Evolutionary conservation across 2,113 vertebrate genomes (phyloP).

Genomic region (Triplophysa siluroides): DNA sequence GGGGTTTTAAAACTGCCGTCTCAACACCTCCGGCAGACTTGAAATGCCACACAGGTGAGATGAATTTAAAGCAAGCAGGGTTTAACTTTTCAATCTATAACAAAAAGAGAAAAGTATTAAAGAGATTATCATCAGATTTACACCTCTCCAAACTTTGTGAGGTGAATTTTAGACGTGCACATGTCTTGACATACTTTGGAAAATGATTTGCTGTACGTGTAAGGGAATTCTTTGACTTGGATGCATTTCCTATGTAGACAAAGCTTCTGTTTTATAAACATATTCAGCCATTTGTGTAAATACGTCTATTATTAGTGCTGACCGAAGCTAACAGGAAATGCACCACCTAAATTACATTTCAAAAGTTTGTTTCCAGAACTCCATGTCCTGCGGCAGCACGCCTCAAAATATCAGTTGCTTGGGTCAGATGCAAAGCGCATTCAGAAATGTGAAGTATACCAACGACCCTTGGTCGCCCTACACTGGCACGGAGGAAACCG

Average conservation of each 20-base stretch:
- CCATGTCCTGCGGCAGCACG: conserved; percentile 22
- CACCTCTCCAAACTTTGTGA: background rate
- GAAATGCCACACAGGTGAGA: conserved; percentile 56
- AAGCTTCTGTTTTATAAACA: conserved; percentile 35
- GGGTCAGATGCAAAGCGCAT: background rate
- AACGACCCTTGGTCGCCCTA: conserved; percentile 1
- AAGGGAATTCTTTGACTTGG: background rate
- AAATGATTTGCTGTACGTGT: background rate
- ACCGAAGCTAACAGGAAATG: conserved; percentile 48
- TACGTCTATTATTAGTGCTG: conserved; percentile 45
- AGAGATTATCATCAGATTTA: background rate
- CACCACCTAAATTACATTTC: conserved; percentile 39
- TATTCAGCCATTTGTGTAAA: conserved; percentile 44
- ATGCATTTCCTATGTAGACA: background rate
- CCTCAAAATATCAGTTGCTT: conserved; percentile 15
- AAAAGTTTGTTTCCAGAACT: conserved; percentile 26
- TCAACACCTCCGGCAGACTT: conserved; percentile 40
- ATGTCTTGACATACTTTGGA: background rate
- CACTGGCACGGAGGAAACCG: background rate
- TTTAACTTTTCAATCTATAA: conserved; percentile 3
- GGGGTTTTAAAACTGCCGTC: conserved; percentile 59
- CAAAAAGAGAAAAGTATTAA: background rate
- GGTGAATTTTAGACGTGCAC: background rate
- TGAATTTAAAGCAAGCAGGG: conserved; percentile 49
- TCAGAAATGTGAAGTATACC: background rate